Conservation (phyloP, 2,113 vertebrate species). For the Grus americana region DNA sequence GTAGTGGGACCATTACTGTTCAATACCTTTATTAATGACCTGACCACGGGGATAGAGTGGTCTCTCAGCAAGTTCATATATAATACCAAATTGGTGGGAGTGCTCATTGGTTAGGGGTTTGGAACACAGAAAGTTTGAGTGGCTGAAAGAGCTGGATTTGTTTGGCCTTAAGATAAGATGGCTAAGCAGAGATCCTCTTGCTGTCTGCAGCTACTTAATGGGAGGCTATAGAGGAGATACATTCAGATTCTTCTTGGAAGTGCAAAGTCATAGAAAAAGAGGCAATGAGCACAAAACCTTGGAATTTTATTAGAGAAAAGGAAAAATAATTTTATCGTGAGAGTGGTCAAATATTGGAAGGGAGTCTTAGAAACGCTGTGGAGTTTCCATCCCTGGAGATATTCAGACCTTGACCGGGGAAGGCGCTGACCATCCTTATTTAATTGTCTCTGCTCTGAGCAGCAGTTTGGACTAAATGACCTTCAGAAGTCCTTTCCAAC, state of each 20-base stretch:
- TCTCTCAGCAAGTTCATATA: not conserved
- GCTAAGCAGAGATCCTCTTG: not conserved
- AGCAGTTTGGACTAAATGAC: rapidly evolving
- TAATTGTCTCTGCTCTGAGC: not conserved
- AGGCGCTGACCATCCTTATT: not conserved
- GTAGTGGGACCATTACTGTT: not conserved
- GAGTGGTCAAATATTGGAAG: not conserved
- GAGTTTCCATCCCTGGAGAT: not conserved
- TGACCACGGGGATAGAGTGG: not conserved
- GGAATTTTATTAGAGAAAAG: not conserved
- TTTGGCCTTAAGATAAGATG: not conserved
- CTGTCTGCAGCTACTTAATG: not conserved
- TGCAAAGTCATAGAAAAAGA: not conserved
- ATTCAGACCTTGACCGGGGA: not conserved
- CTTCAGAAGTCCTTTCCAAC: not conserved
- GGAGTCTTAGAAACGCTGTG: not conserved
- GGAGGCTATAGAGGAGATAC: not conserved
- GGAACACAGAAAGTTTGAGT: not conserved
- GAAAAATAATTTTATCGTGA: not conserved
- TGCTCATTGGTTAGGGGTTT: not conserved
- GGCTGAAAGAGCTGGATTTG: not conserved
- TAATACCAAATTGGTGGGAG: not conserved
- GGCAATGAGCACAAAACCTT: not conserved
- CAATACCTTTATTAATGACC: not conserved
- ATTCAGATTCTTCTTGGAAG: not conserved